Conservation (phyloP, 2,888 invertebrate genomes). For the Spicauda simplicius region DNA sequence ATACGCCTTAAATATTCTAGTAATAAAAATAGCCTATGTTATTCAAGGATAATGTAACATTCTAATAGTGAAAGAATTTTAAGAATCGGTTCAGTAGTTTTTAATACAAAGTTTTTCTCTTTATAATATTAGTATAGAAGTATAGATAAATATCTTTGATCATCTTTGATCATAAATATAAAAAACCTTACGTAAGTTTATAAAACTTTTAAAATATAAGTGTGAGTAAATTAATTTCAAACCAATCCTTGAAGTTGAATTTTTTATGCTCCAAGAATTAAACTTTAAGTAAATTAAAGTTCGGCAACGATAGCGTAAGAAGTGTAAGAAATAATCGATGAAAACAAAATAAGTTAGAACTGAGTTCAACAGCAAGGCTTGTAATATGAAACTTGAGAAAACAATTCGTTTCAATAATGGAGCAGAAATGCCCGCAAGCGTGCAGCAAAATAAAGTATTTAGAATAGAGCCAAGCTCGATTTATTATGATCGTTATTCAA, state of each 20-base stretch:
- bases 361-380: conserved; percentile 49
- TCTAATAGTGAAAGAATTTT: too few species aligned
- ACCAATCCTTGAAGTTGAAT: background rate
- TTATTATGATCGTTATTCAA: conserved; percentile 66
- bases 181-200: too few species aligned
- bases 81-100: too few species aligned
- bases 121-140: too few species aligned
- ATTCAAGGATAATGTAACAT: too few species aligned
- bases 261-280: background rate
- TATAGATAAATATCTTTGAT: too few species aligned
- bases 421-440: conserved; percentile 62
- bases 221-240: background rate
- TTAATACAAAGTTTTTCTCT: too few species aligned
- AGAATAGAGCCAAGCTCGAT: conserved; percentile 62
- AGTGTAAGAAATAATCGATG: conserved; percentile 32
- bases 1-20: too few species aligned
- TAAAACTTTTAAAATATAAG: background rate
- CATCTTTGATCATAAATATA: too few species aligned
- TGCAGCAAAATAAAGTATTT: conserved; percentile 74
- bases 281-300: conserved; percentile 1
- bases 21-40: too few species aligned
- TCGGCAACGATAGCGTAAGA: conserved; percentile 20
- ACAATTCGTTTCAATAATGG: conserved; percentile 77
- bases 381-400: conserved; percentile 62
- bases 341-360: conserved; percentile 38